phyloP scores from a whole-genome alignment of 1,140 invertebrate species.

The Micrasema minimum region DNA sequence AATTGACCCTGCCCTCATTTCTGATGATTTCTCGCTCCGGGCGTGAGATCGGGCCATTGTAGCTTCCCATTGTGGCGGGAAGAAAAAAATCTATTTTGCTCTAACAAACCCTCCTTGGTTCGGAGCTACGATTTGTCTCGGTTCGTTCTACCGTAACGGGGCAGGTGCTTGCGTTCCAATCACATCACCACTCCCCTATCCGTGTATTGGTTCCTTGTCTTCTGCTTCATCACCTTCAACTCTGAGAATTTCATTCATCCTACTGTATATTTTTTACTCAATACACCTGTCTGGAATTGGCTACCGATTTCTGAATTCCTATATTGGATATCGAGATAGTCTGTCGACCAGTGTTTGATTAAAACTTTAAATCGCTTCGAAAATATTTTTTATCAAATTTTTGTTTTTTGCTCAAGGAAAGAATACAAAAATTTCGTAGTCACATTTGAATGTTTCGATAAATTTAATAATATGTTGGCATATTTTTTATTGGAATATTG shows the following conservation, averaged over 20 bases:
- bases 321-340: no score
- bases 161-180: constrained; percentile 36
- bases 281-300: constrained; percentile 4
- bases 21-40: constrained; percentile 39
- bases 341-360: no score
- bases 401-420: no score
- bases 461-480: no score
- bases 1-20: constrained; percentile 40
- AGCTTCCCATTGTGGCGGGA: constrained; percentile 23
- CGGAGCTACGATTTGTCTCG: constrained; percentile 48
- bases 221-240: neutral
- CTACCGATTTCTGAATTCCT: constrained; percentile 26
- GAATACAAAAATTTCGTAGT: no score
- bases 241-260: neutral
- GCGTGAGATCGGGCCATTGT: constrained; percentile 42
- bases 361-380: no score
- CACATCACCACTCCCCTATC: constrained; percentile 1
- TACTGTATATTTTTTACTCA: no score
- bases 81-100: constrained; percentile 31
- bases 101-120: constrained; percentile 31
- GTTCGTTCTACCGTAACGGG: constrained; percentile 45
- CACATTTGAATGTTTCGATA: no score
- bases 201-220: neutral
- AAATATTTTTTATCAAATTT: no score
- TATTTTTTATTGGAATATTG: no score